phyloP scores from a whole-genome alignment of 1,140 invertebrate genomes.

The Drosophila azteca region DNA sequence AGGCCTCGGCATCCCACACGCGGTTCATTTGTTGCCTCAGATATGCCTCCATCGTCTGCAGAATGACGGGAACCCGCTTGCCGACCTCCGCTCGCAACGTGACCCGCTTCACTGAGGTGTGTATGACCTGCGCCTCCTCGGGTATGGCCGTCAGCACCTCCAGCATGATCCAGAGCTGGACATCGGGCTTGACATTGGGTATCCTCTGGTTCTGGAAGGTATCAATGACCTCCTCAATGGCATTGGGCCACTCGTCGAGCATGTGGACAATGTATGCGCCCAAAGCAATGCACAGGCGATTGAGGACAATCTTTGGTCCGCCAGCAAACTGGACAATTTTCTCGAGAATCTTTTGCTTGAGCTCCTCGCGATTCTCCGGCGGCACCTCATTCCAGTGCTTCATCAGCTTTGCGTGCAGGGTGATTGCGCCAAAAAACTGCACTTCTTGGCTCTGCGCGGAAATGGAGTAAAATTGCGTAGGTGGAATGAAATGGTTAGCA shows the following conservation, averaged over 20 bases:
- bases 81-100: slow-evolving; percentile 68
- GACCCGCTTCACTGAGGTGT: slow-evolving; percentile 75
- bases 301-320: slow-evolving; percentile 93
- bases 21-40: slow-evolving; percentile 66
- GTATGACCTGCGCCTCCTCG: slow-evolving; percentile 86
- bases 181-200: slow-evolving; percentile 84
- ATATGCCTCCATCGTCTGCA: slow-evolving; percentile 72
- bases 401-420: slow-evolving; percentile 93
- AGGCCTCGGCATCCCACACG: slow-evolving; percentile 63
- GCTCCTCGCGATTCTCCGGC: slow-evolving; percentile 88
- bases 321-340: slow-evolving; percentile 89
- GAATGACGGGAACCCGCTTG: slow-evolving; percentile 69
- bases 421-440: slow-evolving; percentile 96
- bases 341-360: slow-evolving; percentile 91
- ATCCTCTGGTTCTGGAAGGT: slow-evolving; percentile 87
- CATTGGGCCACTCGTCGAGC: slow-evolving; percentile 87
- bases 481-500: neutral
- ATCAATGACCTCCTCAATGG: slow-evolving; percentile 87
- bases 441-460: slow-evolving; percentile 90
- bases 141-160: slow-evolving; percentile 91
- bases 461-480: neutral
- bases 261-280: slow-evolving; percentile 89
- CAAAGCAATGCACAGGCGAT: slow-evolving; percentile 92
- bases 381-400: slow-evolving; percentile 94
- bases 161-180: slow-evolving; percentile 87